Conservation (phyloP, 2,797 vertebrate species). For the Antennarius maculatus region DNA sequence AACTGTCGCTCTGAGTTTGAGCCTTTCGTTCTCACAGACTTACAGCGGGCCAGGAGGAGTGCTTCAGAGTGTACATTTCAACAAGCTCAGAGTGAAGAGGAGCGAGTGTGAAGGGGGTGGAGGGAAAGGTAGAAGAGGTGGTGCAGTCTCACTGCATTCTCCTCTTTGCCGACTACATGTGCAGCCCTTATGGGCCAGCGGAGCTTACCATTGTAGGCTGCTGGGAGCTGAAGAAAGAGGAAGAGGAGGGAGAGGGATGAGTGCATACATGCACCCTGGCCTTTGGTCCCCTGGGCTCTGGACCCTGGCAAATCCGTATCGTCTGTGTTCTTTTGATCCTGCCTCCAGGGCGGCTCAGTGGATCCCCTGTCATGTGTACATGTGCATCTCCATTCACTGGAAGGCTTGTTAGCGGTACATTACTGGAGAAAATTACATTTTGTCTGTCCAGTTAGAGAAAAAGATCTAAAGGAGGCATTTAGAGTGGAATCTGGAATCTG, state of each 20-base stretch:
- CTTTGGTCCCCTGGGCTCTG: conserved; percentile 39
- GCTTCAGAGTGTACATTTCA: conserved; percentile 49
- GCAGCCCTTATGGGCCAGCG: conserved; percentile 34
- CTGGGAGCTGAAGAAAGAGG: conserved; percentile 30
- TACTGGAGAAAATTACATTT: conserved; percentile 2
- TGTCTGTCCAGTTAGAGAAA: not conserved
- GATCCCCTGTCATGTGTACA: conserved; percentile 54
- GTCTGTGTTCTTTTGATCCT: conserved; percentile 57
- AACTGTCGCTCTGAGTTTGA: conserved; percentile 70
- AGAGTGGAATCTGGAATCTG: not conserved
- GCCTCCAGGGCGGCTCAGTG: conserved; percentile 25
- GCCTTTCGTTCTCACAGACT: conserved; percentile 61
- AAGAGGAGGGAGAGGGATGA: conserved; percentile 42
- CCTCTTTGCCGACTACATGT: conserved; percentile 41
- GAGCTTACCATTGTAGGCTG: conserved; percentile 14
- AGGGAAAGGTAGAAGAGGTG: conserved; percentile 30
- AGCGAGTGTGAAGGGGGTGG: conserved; percentile 17
- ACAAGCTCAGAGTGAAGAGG: conserved; percentile 24
- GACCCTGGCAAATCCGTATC: conserved; percentile 43
- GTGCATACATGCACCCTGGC: conserved; percentile 46
- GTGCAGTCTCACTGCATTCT: conserved; percentile 51
- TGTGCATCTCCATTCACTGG: conserved; percentile 49
- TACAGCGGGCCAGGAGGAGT: conserved; percentile 48
- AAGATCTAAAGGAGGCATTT: conserved; percentile 4
- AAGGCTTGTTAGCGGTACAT: not conserved